Evolutionary conservation across 1,140 invertebrate species (phyloP), one percentile per base, ranked within the genome.

Genomic region (Neuroterus valhalla): DNA sequence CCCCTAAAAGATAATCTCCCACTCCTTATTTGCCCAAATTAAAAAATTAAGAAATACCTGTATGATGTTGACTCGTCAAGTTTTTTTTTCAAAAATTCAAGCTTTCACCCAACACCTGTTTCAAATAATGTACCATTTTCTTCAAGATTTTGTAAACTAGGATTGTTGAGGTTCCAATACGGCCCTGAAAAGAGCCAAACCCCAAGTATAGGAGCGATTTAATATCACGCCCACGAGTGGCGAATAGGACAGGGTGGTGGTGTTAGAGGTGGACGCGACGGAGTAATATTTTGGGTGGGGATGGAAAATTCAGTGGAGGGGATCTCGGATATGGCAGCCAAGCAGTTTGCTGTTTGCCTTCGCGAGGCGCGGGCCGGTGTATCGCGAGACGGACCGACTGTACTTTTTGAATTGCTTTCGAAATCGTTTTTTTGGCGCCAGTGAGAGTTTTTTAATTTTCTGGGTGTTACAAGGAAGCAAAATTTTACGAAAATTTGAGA

Each of bases 341-440:
- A 82, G 79, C 88, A 90, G 89, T 90, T 86, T 75, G 88, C 85
- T 87, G 85, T 87, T 88, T 88, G 88, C 87, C 86, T 89, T 86
- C 86, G 84, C 80, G 82, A 83, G 85, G 86, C 85, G 84, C 89
- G 88, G 87, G 85, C 85, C 83, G 85, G 76, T 69, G 74, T 79
- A 74, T 74, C 75, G 80, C 72, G 74, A 68, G 76, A 5, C 6
- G 14, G 19, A 31, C 12, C 10, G 3, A 62, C 15, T 21, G 55
- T 23, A 21, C 10, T 21, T 38, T 31, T 5, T 15, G 38, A 43
- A 11, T 43, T 19, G 38, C 17, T 43, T 68, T 8, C 38, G 42
- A 21, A 15, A 15, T 44, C 19, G n/a, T 45, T 44, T 68, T 45
- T 44, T 67, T 43, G n/a, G 42, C 15, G 23, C n/a, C n/a, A 42